Base-by-base conservation (phyloP, 2,888 invertebrate species). In the Gisinianus flammeolus region DNA sequence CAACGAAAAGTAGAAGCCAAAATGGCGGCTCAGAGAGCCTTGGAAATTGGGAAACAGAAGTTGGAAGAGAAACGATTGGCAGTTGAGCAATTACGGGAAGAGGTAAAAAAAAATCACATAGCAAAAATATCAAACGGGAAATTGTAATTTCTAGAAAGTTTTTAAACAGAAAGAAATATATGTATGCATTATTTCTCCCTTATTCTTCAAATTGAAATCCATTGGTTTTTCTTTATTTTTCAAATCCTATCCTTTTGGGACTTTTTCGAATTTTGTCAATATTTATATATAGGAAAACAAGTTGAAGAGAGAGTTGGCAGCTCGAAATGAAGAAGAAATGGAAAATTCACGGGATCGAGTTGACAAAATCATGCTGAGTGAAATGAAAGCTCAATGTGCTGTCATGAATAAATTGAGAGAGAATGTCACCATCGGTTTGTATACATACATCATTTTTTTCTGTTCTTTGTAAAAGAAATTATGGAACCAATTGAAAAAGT, bases 291-390 rank as follows among this genome's bases (percentile, higher is more conserved):
- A 73, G 73, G 73, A 73, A 62, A 62, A 24, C 31, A 64, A 73
- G 26, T 3, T 73, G 16, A 73, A 64, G 33, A 16, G 64, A 73
- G 62, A 33, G 6, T 12, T 62, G 31, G 62, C 72, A 0, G 10
- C 6, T 30, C n/a, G 24, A 16, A 73, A 62, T 64, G 62, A 33
- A 0, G 62, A 73, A n/a, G 58, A 73, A 35, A 58, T 64, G 22
- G 4, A 31, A 2, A 24, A 26, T 62, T 62, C 73, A 0, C n/a
- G 73, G 3, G 73, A 73, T 33, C 56, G 58, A 19, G 73, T 73
- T 30, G 73, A 73, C 35, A 31, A 73, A 33, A 73, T 73, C 24
- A 33, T 73, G 2, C 24, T 73, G 58, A 28, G 19, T 62, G 62
- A 73, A 24, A 33, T 73, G 31, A 73, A 62, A 35, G 19, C 35